phyloP scores from a whole-genome alignment of 2,113 vertebrate genomes.

The Podarcis muralis region DNA sequence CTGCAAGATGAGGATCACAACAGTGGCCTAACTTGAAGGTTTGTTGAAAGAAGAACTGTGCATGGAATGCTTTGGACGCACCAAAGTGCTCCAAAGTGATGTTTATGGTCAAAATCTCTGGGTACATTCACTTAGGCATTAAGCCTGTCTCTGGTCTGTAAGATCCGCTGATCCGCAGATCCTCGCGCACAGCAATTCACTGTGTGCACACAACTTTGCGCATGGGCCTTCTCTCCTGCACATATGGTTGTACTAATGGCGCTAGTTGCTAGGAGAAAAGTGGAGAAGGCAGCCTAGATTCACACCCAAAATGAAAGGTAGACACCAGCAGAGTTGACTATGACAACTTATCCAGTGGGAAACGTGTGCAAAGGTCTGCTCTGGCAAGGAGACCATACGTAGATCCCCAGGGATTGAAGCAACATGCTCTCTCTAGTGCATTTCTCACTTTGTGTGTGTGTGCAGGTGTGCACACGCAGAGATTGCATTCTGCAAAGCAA shows the following conservation, averaged over 20 bases:
- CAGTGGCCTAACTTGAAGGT: background rate
- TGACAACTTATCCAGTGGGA: background rate
- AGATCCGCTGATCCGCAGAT: background rate
- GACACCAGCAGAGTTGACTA: background rate
- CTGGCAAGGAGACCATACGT: background rate
- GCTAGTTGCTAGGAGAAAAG: background rate
- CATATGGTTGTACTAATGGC: background rate
- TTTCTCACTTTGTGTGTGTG: too few species aligned
- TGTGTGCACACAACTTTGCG: background rate
- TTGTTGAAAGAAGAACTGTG: background rate
- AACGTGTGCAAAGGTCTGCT: background rate
- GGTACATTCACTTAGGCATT: too few species aligned
- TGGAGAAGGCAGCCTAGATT: background rate
- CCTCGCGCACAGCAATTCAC: too few species aligned
- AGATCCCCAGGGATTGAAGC: too few species aligned
- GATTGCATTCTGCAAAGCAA: background rate
- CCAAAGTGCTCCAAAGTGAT: background rate
- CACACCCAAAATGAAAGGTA: background rate
- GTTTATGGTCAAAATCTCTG: background rate
- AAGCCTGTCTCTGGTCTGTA: background rate
- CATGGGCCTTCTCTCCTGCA: background rate
- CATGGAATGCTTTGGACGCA: too few species aligned
- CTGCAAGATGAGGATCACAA: background rate
- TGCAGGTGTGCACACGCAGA: background rate
- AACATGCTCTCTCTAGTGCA: too few species aligned